Conservation (phyloP, 2,888 invertebrate genomes). For the Mylabris sibirica region DNA sequence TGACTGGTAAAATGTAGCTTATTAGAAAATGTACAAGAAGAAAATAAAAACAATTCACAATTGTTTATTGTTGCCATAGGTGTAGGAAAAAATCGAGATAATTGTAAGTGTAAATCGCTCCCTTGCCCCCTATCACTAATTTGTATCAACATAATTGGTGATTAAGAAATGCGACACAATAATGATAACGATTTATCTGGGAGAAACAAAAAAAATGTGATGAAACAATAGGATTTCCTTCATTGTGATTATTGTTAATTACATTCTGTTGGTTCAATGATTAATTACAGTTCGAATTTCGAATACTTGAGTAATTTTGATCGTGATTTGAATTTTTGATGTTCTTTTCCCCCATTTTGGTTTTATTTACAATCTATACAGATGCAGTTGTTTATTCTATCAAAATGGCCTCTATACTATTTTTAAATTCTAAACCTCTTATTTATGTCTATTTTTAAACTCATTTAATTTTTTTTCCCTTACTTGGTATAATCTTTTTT, state of each 20-base stretch:
- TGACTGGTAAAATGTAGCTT: background rate
- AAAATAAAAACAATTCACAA: background rate
- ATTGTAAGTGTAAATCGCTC: background rate
- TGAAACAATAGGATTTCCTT: background rate
- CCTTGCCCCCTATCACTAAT: background rate
- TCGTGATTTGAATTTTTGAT: background rate
- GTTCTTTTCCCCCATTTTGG: background rate
- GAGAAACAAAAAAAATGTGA: background rate
- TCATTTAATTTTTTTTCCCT: no score
- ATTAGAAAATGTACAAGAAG: background rate
- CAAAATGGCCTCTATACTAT: background rate
- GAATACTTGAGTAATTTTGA: background rate
- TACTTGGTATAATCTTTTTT: no score
- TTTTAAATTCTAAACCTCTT: no score
- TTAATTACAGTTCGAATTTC: background rate
- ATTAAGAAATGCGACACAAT: background rate
- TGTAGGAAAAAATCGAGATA: background rate
- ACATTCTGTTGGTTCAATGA: background rate
- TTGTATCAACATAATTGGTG: background rate
- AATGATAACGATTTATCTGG: background rate
- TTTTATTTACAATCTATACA: background rate
- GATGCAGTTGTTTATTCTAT: background rate
- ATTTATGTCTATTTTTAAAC: no score
- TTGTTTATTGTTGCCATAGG: conserved; percentile 1
- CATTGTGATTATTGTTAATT: background rate